Evolutionary conservation across 2,797 vertebrate species (phyloP).

Genomic region (Brachyrhaphis roseni): DNA sequence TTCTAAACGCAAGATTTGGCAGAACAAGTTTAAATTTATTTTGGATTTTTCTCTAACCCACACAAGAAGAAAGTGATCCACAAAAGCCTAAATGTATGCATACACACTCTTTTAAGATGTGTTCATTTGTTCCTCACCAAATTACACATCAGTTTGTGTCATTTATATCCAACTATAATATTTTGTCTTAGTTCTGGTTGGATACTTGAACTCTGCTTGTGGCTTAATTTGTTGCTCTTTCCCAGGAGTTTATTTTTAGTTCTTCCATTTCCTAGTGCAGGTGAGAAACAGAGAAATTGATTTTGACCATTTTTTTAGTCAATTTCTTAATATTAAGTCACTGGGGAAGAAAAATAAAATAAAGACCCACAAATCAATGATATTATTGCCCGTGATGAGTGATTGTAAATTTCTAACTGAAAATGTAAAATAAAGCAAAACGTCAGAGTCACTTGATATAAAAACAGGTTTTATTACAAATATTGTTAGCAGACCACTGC

Average conservation of each 20-base stretch:
- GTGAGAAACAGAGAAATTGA: neutral
- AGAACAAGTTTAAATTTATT: neutral
- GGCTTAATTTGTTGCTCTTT: neutral
- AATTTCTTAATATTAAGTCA: neutral
- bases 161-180: neutral
- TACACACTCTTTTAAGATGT: neutral
- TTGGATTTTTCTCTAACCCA: neutral
- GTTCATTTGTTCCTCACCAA: neutral
- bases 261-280: neutral
- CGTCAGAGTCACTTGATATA: conserved; percentile 13
- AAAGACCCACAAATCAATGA: neutral
- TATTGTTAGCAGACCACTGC: conserved; percentile 21
- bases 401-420: neutral
- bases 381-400: neutral
- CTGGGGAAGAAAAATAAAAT: neutral
- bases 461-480: conserved; percentile 28
- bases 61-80: neutral
- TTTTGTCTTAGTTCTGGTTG: neutral
- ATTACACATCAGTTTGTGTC: neutral
- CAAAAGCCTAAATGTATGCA: neutral
- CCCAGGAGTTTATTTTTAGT: neutral
- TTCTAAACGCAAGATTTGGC: neutral
- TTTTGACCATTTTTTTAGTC: neutral
- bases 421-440: conserved; percentile 8
- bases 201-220: neutral